A percentile compares a stretch with the other conserved stretches of the same genome.
phyloP scores from a whole-genome alignment of 2,888 invertebrate genomes.

The Flabesymbios commensalis region DNA sequence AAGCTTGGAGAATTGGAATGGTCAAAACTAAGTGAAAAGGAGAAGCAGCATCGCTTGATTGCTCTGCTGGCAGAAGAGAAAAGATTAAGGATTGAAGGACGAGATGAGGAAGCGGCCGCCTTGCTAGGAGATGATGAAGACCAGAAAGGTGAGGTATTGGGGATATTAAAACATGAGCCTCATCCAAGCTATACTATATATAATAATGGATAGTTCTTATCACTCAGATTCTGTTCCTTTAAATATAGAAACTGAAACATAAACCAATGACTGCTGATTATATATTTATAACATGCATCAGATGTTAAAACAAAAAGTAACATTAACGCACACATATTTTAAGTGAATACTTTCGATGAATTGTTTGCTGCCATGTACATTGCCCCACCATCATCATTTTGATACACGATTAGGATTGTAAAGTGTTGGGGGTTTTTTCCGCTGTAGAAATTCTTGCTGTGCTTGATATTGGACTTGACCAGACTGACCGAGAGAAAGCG shows the following conservation, averaged over 20 bases:
- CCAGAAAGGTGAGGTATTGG: conserved; percentile 16
- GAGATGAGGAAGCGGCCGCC: conserved; percentile 43
- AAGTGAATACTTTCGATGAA: too few relatives aligned
- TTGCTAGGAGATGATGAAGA: conserved; percentile 23
- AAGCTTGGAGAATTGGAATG: conserved; percentile 50
- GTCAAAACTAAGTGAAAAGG: conserved; percentile 45
- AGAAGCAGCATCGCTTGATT: conserved; percentile 45
- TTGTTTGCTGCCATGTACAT: too few relatives aligned
- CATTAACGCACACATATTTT: not conserved
- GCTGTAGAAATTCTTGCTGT: too few relatives aligned
- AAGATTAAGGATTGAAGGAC: conserved; percentile 42
- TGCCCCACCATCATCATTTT: too few relatives aligned
- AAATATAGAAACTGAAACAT: too few relatives aligned
- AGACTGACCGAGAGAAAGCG: too few relatives aligned
- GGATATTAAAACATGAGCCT: not conserved
- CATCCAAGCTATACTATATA: not conserved
- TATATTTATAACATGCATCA: not conserved
- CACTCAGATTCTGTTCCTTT: too few relatives aligned
- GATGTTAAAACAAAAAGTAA: not conserved
- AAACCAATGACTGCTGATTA: too few relatives aligned
- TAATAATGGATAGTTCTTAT: too few relatives aligned
- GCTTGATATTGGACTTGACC: too few relatives aligned
- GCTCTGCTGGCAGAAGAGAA: conserved; percentile 43
- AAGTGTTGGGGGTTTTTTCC: too few relatives aligned
- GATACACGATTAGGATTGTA: too few relatives aligned